Evolutionary conservation across 2,113 vertebrate species (phyloP).

Genomic region (Mastomys coucha): DNA sequence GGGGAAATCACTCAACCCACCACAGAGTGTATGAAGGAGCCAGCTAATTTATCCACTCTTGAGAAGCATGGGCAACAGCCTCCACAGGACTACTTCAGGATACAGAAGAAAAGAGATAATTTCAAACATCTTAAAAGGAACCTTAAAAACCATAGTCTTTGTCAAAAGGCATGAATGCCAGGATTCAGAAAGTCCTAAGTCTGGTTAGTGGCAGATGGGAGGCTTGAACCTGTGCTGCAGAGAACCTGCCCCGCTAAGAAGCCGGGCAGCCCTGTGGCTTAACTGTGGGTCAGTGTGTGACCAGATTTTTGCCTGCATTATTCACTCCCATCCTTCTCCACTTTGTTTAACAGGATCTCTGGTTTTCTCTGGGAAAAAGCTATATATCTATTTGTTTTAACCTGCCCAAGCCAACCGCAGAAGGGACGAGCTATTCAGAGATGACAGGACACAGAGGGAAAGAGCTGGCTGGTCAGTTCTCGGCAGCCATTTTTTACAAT

Average conservation of each 20-base stretch:
- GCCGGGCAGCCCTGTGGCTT: rapidly evolving
- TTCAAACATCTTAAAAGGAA: neutral
- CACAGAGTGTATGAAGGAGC: neutral
- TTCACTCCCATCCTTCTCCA: neutral
- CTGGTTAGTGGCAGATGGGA: neutral
- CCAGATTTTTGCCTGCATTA: neutral
- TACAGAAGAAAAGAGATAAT: neutral
- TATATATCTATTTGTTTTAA: neutral
- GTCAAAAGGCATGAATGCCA: neutral
- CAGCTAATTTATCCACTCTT: neutral
- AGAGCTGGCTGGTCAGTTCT: neutral
- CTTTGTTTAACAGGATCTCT: neutral
- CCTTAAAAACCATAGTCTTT: neutral
- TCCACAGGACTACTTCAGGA: neutral
- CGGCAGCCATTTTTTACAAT: too few species aligned
- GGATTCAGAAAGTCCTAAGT: neutral
- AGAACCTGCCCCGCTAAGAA: neutral
- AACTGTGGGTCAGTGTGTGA: rapidly evolving
- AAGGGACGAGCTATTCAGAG: neutral
- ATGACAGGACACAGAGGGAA: neutral
- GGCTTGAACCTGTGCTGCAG: neutral
- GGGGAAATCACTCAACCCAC: neutral
- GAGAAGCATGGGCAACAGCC: rapidly evolving
- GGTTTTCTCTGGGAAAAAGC: neutral
- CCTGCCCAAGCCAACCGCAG: neutral